Percentiles rank a stretch among this genome's conserved stretches.
Evolutionary conservation across 2,888 invertebrate species (phyloP).

Genomic region (Leptopilina syphax): DNA sequence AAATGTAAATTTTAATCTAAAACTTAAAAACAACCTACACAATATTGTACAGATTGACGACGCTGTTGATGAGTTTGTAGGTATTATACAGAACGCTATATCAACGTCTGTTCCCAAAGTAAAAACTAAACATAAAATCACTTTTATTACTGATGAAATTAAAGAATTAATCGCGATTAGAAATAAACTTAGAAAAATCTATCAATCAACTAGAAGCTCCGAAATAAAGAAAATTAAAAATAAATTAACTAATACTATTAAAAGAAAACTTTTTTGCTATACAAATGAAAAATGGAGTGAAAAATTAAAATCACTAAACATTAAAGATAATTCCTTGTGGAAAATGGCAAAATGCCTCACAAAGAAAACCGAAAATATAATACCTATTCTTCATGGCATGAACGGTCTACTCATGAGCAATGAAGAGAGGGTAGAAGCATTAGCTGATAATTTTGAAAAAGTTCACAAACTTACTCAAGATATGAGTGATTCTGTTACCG

Average conservation of each 20-base stretch:
- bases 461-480: too few relatives aligned
- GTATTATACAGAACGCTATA: not conserved
- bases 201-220: not conserved
- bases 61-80: not conserved
- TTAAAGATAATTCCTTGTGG: not conserved
- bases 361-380: too few relatives aligned
- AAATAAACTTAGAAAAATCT: slow-evolving; percentile 3
- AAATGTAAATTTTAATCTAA: not conserved
- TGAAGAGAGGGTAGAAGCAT: slow-evolving; percentile 29
- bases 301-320: not conserved
- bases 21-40: not conserved
- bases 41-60: not conserved
- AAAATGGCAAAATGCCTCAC: slow-evolving; percentile 10
- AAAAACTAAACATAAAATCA: not conserved
- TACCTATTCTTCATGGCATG: too few relatives aligned
- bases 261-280: not conserved
- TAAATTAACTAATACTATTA: not conserved
- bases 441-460: too few relatives aligned
- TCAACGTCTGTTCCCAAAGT: not conserved
- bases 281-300: not conserved
- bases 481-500: too few relatives aligned
- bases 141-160: not conserved
- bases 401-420: not conserved
- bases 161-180: not conserved
- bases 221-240: not conserved